Evolutionary conservation across 2,888 invertebrate species (phyloP), one percentile per base, ranked within the genome.

Genomic region (Rhyacophila evoluta): DNA sequence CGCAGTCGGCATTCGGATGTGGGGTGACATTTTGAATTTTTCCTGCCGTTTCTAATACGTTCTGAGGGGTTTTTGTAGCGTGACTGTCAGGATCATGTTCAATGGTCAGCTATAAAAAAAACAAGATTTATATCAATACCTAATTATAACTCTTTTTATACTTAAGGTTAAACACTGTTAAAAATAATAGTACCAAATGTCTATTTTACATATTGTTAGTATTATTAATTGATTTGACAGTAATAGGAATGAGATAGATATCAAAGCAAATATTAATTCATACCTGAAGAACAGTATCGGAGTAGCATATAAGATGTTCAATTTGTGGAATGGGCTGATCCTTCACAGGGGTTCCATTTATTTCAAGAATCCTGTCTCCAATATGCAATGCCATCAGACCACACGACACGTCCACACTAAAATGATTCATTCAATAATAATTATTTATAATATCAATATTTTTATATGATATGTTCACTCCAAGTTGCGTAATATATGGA

Each of bases 311-410:
- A 36, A 94, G 89, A 85, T 93, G 92, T 86, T 96, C 95, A 76
- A 95, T 93, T 83, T 93, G 95, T 81, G 95, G 94, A 71, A 96
- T 89, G 0, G 95, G 93, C 74, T 94, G 93, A 85, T 95, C 94
- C 84, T 92, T 93, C 0, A 97, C 94, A 0, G 97, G 95, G 0
- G 95, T 93, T 1, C 98, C 97, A 89, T 98, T 97, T 72, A 98
- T 96, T 90, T 98, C 98, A 81, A 98, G 89, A 83, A 98, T 96
- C 84, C 94, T 92, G 88, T 98, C 98, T n/a, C 98, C 98, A 83
- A 97, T 94, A 86, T 95, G 97, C 75, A 97, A 89, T 6, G 95
- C 94, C 91, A 96, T 94, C 78, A 96, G 89, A 83, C 95, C 95
- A 84, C 94, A 93, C 83, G 94, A 94, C 78, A 95, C 92, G 85